These are phyloP conservation scores for Phalanger gymnotis DNA, from an alignment of 2,797 vertebrate species.

Conservation along the genomic window DNA sequence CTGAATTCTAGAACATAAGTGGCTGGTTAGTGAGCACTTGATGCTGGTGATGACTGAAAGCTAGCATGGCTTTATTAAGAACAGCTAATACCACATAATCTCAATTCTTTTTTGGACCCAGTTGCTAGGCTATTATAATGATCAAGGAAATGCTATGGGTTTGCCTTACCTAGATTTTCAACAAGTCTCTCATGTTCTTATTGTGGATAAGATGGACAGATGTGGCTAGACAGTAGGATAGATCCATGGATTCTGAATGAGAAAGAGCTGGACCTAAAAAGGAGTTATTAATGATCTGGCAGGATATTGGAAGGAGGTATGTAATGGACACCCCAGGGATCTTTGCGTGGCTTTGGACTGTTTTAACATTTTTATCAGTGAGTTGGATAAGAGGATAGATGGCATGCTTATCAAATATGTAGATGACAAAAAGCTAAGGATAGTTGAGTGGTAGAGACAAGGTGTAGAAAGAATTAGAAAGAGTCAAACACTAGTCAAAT, in stretches of 20 bases:
- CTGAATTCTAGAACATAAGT: not conserved
- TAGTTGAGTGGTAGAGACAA: not conserved
- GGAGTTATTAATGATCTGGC: not conserved
- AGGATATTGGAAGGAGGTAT: not conserved
- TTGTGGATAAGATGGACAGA: not conserved
- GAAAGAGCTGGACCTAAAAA: not conserved
- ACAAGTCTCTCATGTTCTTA: not conserved
- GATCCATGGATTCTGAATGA: not conserved
- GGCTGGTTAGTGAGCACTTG: not conserved
- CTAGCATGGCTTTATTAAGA: not conserved
- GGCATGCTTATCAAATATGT: no score
- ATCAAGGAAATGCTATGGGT: not conserved
- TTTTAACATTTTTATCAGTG: not conserved
- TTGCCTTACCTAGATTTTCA: not conserved
- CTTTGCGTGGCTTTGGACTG: not conserved
- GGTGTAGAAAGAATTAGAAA: not conserved
- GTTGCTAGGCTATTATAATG: not conserved
- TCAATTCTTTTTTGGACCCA: not conserved
- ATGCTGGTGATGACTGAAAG: not conserved
- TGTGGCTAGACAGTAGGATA: no score
- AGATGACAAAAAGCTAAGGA: not conserved
- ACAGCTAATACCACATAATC: no score
- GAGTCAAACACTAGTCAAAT: not conserved
- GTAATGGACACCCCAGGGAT: not conserved
- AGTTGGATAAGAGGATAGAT: no score